A percentile compares a stretch with the other conserved stretches of the same genome.
phyloP scores from a whole-genome alignment of 2,113 vertebrate species.

The Indri indri region DNA sequence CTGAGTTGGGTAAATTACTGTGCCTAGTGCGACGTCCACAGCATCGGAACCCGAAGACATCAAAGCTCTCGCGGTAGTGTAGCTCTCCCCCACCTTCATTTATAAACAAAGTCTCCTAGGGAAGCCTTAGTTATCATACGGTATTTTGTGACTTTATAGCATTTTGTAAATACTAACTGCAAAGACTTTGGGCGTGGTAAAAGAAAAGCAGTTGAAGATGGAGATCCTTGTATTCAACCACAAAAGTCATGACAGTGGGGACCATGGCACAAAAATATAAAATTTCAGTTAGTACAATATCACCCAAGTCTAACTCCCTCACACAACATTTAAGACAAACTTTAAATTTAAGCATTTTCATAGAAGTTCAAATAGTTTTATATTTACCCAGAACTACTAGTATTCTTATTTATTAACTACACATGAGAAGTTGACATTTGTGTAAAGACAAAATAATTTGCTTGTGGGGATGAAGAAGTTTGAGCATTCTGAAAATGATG shows the following conservation, averaged over 20 bases:
- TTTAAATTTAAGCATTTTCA: not conserved
- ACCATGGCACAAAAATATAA: not conserved
- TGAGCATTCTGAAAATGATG: too few relatives aligned
- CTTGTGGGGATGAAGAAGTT: too few relatives aligned
- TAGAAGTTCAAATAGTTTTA: not conserved
- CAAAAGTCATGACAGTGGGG: not conserved
- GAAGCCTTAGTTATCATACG: not conserved
- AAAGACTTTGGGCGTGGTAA: not conserved
- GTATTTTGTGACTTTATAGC: not conserved
- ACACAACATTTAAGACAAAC: not conserved
- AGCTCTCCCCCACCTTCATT: not conserved
- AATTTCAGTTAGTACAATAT: not conserved
- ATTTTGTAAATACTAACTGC: not conserved
- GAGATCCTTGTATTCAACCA: not conserved
- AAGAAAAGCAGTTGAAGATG: not conserved
- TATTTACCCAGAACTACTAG: too few relatives aligned
- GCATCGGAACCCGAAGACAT: not conserved
- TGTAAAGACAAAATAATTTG: too few relatives aligned
- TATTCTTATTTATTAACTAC: too few relatives aligned
- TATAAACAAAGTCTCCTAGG: not conserved
- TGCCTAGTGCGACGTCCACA: not conserved
- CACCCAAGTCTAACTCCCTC: not conserved
- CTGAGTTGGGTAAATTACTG: not conserved
- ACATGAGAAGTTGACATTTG: too few relatives aligned
- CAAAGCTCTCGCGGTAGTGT: not conserved